These are phyloP conservation scores for Alligator mississippiensis DNA, from an alignment of 2,113 vertebrate species.

Conservation along the genomic window DNA sequence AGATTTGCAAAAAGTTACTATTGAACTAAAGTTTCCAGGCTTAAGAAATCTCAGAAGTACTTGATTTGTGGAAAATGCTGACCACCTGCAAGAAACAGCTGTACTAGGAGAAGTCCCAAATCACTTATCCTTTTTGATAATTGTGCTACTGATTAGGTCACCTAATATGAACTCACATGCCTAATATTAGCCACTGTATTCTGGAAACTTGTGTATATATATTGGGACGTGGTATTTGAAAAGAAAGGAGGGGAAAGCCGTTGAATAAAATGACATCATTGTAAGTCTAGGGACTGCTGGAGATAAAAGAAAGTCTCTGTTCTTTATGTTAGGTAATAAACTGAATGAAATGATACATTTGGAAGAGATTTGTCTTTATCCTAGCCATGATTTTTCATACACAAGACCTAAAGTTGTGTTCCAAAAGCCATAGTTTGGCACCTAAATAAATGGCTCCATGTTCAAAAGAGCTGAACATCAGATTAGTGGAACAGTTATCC, in stretches of 20 bases:
- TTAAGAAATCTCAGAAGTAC: too few species aligned
- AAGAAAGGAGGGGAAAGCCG: too few species aligned
- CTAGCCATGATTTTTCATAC: background rate
- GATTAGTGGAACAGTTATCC: background rate
- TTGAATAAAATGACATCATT: background rate
- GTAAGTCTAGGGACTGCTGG: background rate
- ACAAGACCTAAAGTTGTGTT: background rate
- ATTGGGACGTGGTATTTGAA: too few species aligned
- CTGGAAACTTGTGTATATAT: too few species aligned
- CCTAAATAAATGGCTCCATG: background rate
- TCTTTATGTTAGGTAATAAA: background rate
- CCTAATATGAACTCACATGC: background rate
- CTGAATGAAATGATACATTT: rapidly evolving
- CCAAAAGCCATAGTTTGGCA: background rate
- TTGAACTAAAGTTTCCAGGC: background rate
- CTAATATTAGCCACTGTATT: background rate
- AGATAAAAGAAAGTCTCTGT: background rate
- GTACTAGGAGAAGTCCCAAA: too few species aligned
- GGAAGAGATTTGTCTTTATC: background rate
- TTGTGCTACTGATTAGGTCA: background rate
- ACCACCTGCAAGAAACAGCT: too few species aligned
- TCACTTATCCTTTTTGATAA: too few species aligned
- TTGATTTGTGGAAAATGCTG: background rate
- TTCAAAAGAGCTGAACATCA: background rate
- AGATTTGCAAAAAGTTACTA: background rate